Base-by-base conservation (phyloP, 1,140 invertebrate species). In the Eriosoma lanigerum region DNA sequence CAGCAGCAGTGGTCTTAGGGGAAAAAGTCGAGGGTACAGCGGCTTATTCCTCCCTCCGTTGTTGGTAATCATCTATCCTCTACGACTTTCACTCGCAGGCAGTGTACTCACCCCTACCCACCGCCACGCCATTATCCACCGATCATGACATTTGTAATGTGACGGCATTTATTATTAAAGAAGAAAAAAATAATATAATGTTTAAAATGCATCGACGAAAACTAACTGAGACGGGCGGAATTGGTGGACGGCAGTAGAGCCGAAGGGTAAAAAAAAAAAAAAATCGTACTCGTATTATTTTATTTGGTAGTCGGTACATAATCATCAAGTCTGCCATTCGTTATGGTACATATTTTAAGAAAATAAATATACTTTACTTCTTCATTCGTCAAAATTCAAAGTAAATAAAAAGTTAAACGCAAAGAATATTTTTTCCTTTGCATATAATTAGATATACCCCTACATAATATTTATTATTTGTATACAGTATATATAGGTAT, bases 11-110 rank as follows among this genome's bases (percentile, higher is more conserved):
- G 44, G 66, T 68, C 66, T 72, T 72, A 29, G 46, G 68, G 68
- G 68, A 72, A 72, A 72, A 72, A 72, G 68, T 72, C 68, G 68
- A 50, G 68, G 68, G 68, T 72, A 38, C 8, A 72, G 68, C 4
- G 68, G 68, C 46, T 72, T 52, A 72, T 19, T 3, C 15, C 19
- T 24, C 15, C 21, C 64, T 32, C 64, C 46, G 32, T 38, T 13
- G 68, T n/a, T 26, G 68, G 46, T 52, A 52, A 72, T 72, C 68
- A 72, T 72, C 68, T 72, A 52, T 68, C 66, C 66, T 24, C 66
- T 72, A 52, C 68, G 68, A 72, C 46, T 72, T 72, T 72, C 68
- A 72, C 68, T 72, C 68, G 68, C 68, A 72, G 68, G 68, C 68
- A 50, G 46, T 24, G 48, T n/a, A 19, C 48, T 24, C 24, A 38